These are phyloP conservation scores for Cavia aperea DNA, from an alignment of 2,113 vertebrate species.

Conservation along the genomic window DNA sequence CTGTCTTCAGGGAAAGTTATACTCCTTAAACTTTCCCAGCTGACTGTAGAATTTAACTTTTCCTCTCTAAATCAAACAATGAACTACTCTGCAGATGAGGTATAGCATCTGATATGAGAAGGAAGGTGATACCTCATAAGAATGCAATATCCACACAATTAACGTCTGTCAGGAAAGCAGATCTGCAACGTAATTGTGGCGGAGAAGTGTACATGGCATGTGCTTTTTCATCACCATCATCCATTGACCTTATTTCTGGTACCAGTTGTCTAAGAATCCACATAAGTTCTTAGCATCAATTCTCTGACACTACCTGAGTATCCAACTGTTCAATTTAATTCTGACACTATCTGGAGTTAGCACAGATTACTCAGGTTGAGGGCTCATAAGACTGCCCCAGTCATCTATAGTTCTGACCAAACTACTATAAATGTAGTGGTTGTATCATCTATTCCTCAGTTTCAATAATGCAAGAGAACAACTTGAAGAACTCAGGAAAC, in stretches of 20 bases:
- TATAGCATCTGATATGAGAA: background rate
- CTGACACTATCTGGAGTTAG: background rate
- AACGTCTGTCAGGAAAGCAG: background rate
- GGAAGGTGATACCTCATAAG: background rate
- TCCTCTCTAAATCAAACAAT: background rate
- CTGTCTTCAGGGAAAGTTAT: background rate
- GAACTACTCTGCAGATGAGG: background rate
- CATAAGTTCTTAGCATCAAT: background rate
- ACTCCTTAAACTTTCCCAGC: background rate
- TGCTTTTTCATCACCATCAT: background rate
- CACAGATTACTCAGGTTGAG: background rate
- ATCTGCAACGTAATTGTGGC: background rate
- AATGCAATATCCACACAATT: background rate
- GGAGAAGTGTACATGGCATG: background rate
- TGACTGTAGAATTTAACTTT: conserved; percentile 6
- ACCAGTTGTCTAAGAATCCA: background rate
- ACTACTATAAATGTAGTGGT: background rate
- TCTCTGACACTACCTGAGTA: background rate
- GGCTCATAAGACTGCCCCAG: background rate
- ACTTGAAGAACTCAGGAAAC: background rate
- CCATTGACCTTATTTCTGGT: background rate
- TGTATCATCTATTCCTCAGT: background rate
- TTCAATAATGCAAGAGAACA: background rate
- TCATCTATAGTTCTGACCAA: background rate
- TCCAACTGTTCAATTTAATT: background rate